Percentiles rank a stretch among this genome's conserved stretches.
phyloP scores from a whole-genome alignment of 2,888 invertebrate species.

The Phengaris alcon region DNA sequence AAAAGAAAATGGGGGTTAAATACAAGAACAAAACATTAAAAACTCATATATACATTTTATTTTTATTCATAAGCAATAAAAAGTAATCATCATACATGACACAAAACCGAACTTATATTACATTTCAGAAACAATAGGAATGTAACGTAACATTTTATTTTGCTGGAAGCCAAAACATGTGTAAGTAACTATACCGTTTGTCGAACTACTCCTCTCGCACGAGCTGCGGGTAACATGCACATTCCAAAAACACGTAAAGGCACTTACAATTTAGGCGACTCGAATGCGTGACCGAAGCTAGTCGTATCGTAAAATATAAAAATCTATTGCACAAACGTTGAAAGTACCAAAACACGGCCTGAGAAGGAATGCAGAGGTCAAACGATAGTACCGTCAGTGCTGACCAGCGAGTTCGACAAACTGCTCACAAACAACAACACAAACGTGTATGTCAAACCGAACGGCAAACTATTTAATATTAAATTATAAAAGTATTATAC shows the following conservation, averaged over 20 bases:
- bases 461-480: constrained; percentile 49
- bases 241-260: constrained; percentile 61
- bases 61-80: constrained; percentile 79
- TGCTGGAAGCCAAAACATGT: constrained; percentile 37
- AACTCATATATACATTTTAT: constrained; percentile 54
- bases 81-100: constrained; percentile 70
- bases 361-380: constrained; percentile 20
- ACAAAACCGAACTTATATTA: constrained; percentile 66
- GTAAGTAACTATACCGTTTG: constrained; percentile 38
- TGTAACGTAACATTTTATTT: constrained; percentile 51
- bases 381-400: constrained; percentile 10
- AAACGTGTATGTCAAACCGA: constrained; percentile 40
- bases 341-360: constrained; percentile 22
- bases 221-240: constrained; percentile 36
- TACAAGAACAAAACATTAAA: constrained; percentile 40
- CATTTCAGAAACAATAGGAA: constrained; percentile 55
- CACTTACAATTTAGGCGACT: constrained; percentile 62
- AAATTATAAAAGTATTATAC: constrained; percentile 68
- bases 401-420: constrained; percentile 40
- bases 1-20: not conserved
- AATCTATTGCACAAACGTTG: constrained; percentile 22
- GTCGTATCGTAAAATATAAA: constrained; percentile 24
- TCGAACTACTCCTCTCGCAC: constrained; percentile 47
- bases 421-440: constrained; percentile 29
- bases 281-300: constrained; percentile 31